Evolutionary conservation across 2,113 vertebrate species (phyloP), one percentile per base, ranked within the genome.

Genomic region (Euleptes europaea): DNA sequence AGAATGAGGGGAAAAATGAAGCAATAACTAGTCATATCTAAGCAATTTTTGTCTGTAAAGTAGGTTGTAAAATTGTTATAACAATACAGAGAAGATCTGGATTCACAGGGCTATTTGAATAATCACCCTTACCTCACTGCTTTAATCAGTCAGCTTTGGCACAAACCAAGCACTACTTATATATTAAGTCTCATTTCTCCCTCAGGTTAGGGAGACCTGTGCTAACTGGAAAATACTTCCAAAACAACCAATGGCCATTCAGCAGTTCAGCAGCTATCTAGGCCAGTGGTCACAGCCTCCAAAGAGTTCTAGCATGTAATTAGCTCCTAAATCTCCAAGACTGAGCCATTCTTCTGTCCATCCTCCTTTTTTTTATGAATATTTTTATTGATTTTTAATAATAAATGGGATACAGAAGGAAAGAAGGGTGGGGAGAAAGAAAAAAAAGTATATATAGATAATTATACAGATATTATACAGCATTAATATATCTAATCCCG

Each of bases 1-100:
- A 83, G 35, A 70, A 69, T 86, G 86, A 91, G 72, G 87, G n/a
- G 78, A 31, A 66, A 57, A 23, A 5, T 33, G 42, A 11, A 57
- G 42, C 21, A 44, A 65, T 19, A 79, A 73, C 28, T 44, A 73
- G 28, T 79, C 28, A 40, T 10, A 42, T 65, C 5, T 66, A 42
- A 17, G 42, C n/a, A 67, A 31, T 4, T 1, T 44, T 66, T 65
- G 65, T 80, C 40, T 33, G 40, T n/a, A 80, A 67, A 67, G 15
- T 14, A 42, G 31, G 31, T 49, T 21, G 38, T 40, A 44, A 80
- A 31, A 31, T 79, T 66, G 26, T 17, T 40, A 66, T 42, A 79
- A 33, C 44, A n/a, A n/a, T 47, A 49, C 44, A 31, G 17, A 44
- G 26, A 66, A 77, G 75, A 44, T 15, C 38, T 65, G 35, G 26